Conservation (phyloP, 2,113 vertebrate species). For the Arothron firmamentum region DNA sequence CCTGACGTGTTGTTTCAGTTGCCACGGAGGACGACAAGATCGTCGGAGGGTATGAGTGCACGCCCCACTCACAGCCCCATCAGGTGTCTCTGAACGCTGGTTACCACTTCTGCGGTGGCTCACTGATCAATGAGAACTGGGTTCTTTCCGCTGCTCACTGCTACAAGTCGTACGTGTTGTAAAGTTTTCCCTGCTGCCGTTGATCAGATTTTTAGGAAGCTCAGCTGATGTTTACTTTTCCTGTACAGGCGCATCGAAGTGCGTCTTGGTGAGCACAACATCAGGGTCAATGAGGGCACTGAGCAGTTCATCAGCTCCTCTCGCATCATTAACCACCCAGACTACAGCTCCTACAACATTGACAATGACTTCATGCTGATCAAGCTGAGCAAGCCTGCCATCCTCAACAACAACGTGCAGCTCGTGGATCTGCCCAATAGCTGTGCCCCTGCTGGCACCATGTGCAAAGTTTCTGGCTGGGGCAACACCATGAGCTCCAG, state of each 20-base stretch:
- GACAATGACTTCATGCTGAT: constrained; percentile 84
- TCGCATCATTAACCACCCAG: constrained; percentile 62
- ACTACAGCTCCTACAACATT: constrained; percentile 62
- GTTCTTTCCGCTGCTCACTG: constrained; percentile 72
- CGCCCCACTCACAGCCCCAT: too few species aligned
- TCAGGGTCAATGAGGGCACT: constrained; percentile 35
- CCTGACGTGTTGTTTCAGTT: constrained; percentile 40
- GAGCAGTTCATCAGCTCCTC: constrained; percentile 66
- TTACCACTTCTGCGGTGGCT: constrained; percentile 74
- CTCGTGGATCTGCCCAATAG: constrained; percentile 66
- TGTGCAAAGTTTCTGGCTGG: too few species aligned
- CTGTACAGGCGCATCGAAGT: constrained; percentile 56
- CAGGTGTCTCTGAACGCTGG: constrained; percentile 70
- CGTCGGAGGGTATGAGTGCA: constrained; percentile 71
- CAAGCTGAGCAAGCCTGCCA: constrained; percentile 62
- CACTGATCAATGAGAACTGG: constrained; percentile 62
- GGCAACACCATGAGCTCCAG: too few species aligned
- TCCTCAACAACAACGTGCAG: constrained; percentile 60
- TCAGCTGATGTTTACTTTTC: too few species aligned
- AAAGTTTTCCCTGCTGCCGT: neutral
- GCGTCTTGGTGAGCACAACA: constrained; percentile 73
- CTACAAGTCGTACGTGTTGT: constrained; percentile 54
- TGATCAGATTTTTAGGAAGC: neutral
- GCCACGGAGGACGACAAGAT: constrained; percentile 72
- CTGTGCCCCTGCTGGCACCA: constrained; percentile 70